Evolutionary conservation across 2,113 vertebrate species (phyloP), one percentile per base, ranked within the genome.

Genomic region (Cygnus buccinator): DNA sequence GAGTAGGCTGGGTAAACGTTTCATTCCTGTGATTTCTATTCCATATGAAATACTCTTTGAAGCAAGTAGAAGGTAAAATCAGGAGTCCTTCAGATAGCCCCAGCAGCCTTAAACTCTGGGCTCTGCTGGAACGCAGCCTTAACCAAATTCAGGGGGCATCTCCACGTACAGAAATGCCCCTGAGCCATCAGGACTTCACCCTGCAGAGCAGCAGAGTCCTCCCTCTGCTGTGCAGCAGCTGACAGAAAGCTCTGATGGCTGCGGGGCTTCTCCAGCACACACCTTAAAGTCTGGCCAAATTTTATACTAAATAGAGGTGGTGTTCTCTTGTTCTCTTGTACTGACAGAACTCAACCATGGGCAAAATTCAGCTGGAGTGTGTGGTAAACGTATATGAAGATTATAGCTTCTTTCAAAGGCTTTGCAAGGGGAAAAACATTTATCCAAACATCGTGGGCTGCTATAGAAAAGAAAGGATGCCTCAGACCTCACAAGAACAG

Each of bases 291-390:
- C 44, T 63, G 41, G 44, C 82, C 75, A 86, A 77, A 67, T 80
- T 62, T 80, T 83, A 39, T 43, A 61, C 75, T 91, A 63, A 92
- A 66, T 26, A 79, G 63, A 73, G 41, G 50, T 61, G 93, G 84
- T 92, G 62, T 95, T 95, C 95, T 90, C 23, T 90, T 31, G 6
- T 3, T n/a, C n/a, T n/a, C n/a, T n/a, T n/a, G n/a, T n/a, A 46
- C 59, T 67, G 59, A 67, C 61, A 75, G 86, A 77, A 57, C 65
- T 79, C 44, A 86, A 44, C 46, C n/a, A 13, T 13, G 80, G 65
- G 61, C 46, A 82, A 77, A 87, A 84, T 81, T 84, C 76, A 87
- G 80, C 43, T 90, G 78, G 39, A 95, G 29, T 15, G 46, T 3
- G 28, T 1, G 0, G 37, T 90, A 95, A 74, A 74, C 29, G 46